Base-by-base conservation (phyloP, 64 coral and sea anemone species). In the Dendronephthya gigantea region DNA sequence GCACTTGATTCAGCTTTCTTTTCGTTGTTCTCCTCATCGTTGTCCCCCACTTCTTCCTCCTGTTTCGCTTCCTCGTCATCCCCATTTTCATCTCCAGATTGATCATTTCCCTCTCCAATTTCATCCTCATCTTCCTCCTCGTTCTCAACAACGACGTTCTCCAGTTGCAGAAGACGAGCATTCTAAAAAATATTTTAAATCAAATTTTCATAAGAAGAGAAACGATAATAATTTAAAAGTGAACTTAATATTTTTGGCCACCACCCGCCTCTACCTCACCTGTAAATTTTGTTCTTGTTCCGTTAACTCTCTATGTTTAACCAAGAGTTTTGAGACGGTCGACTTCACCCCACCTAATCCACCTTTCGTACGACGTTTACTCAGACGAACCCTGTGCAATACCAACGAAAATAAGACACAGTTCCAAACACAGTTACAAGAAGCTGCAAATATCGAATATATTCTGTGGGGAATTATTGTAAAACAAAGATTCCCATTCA, bases 331-430 rank as follows among this genome's bases (percentile, higher is more conserved):
- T 14, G 95, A 98, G 14, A 98, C 92, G 22, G 95, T 92, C 35
- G 95, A 98, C 72, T 90, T 89, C 17, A 98, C 95, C 0, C 95
- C 94, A 85, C 94, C 95, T 17, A 88, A 62, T n/a, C 95, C 95
- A 32, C 95, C 95, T 51, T 91, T 92, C 31, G 83, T 92, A 29
- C 95, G 87, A 1, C 95, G 87, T 83, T 98, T 98, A 82, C 95
- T 98, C 30, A 98, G 47, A 75, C 92, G 95, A 85, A 98, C 95
- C 35, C 95, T 93, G 48, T 7, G 79, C 66, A 14, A 56, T 49
- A 25, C 81, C 6, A 45, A 84, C 23, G 48, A 70, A 58, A 1
- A 2, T n/a, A n/a, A 38, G 15, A 45, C 51, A 68, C 22, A 8
- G 2, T 40, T 35, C 10, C 69, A 39, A n/a, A 16, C 36, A 52